Evolutionary conservation across 1,140 invertebrate species (phyloP), one percentile per base, ranked within the genome.

Genomic region (Pseudobourletiella spinata): DNA sequence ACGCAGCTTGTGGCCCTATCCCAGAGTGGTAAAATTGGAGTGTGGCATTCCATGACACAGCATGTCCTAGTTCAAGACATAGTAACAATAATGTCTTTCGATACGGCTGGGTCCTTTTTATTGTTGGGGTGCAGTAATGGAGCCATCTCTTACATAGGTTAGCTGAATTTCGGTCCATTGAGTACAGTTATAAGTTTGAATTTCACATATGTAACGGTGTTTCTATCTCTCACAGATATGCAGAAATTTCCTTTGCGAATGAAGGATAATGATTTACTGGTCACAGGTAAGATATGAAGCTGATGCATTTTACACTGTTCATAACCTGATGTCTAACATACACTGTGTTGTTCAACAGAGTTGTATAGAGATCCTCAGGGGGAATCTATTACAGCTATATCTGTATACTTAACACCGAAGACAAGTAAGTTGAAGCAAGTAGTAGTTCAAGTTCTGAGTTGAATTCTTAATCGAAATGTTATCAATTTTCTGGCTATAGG

Each of bases 61-160:
- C 92, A 98, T 76, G 98, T 95, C 92, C 87, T 96, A 79, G 93
- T 93, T 46, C 93, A 95, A 76, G 92, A 97, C 78, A 87, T 97
- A 25, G 86, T 93, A 35, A 88, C 91, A 1, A 91, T 98, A 30
- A 85, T 92, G 16, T 95, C 93, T 1, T 94, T 95, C 75, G 94
- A 97, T 74, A 95, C 91, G 1, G 94, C 95, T 48, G 94, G 95
- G 0, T 96, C 93, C 0, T 95, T 97, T 76, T 77, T 98, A 16
- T 75, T 98, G 6, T 79, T 98, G 0, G 95, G 95, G 2, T 96
- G 94, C 71, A 90, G 90, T 68, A 96, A 95, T 76, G 95, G 95
- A 3, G 91, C 91, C 43, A 96, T 98, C 70, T 96, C 96, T 78
- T 96, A 97, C 78, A 96, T 98, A 72, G 92, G 90, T 93, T 77